A percentile compares a stretch with the other conserved stretches of the same genome.
phyloP scores from a whole-genome alignment of 2,797 vertebrate genomes.

The Discoglossus pictus region DNA sequence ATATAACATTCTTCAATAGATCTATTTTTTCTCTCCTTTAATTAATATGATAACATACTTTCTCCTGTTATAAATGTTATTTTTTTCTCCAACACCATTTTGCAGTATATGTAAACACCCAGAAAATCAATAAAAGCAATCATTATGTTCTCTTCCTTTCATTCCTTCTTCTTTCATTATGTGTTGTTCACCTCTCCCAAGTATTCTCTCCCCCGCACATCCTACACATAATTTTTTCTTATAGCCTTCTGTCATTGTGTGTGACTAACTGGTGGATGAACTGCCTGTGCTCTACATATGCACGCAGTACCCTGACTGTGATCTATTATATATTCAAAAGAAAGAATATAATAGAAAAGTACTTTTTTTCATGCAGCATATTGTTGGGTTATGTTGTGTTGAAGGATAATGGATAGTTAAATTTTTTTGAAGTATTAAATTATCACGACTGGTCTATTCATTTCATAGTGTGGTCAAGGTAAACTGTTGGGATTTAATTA shows the following conservation, averaged over 20 bases:
- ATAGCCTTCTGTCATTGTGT: constrained; percentile 50
- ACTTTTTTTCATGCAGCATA: constrained; percentile 6
- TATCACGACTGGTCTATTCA: neutral
- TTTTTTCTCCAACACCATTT: too few species aligned
- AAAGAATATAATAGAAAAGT: constrained; percentile 25
- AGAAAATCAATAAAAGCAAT: neutral
- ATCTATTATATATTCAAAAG: constrained; percentile 40
- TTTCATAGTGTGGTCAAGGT: neutral
- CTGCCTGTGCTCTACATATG: constrained; percentile 35
- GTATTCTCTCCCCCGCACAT: constrained; percentile 51
- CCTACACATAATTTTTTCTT: constrained; percentile 47
- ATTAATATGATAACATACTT: too few species aligned
- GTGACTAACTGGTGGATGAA: constrained; percentile 25
- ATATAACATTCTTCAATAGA: too few species aligned
- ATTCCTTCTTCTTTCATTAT: constrained; percentile 13
- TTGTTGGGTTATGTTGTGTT: constrained; percentile 15
- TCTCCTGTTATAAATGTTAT: too few species aligned
- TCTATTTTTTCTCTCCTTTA: too few species aligned
- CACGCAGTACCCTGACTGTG: constrained; percentile 39
- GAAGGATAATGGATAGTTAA: constrained; percentile 4
- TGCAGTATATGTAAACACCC: too few species aligned
- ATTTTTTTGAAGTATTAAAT: neutral
- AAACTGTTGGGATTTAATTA: neutral
- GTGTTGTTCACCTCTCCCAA: constrained; percentile 38
- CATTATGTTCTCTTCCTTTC: constrained; percentile 15